phyloP scores from a whole-genome alignment of 2,113 vertebrate genomes.

The Ceyx margarethae region DNA sequence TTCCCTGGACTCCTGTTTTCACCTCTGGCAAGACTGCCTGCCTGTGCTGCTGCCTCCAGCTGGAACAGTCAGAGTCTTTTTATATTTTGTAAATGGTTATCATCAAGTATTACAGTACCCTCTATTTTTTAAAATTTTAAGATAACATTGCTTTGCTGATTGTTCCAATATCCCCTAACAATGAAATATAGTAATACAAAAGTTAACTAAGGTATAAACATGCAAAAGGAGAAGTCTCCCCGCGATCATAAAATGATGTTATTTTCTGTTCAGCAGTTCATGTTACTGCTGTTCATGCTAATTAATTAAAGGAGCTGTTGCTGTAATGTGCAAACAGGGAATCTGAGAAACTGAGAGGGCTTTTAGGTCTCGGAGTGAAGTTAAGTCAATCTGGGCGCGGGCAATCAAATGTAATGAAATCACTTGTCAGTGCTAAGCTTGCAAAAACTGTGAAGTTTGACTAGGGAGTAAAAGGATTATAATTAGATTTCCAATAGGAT shows the following conservation, averaged over 20 bases:
- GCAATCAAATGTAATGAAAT: conserved; percentile 93
- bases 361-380: conserved; percentile 83
- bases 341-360: conserved; percentile 83
- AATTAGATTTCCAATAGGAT: conserved; percentile 91
- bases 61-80: not conserved
- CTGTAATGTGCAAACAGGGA: conserved; percentile 85
- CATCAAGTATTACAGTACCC: conserved; percentile 8
- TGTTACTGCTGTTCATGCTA: conserved; percentile 85
- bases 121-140: conserved; percentile 47
- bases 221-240: conserved; percentile 77
- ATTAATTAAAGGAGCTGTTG: conserved; percentile 89
- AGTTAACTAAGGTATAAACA: conserved; percentile 81
- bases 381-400: conserved; percentile 79
- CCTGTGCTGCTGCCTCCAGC: not conserved
- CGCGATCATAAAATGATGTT: conserved; percentile 83
- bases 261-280: conserved; percentile 90
- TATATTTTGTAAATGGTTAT: not conserved
- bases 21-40: not conserved
- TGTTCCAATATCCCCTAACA: conserved; percentile 46
- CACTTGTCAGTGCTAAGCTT: conserved; percentile 92
- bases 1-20: not conserved
- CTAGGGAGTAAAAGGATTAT: conserved; percentile 89
- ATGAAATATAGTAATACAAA: conserved; percentile 73
- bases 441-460: conserved; percentile 90
- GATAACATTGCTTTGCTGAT: conserved; percentile 54